Conservation (phyloP, 1,140 invertebrate genomes). For the Watersipora subatra region DNA sequence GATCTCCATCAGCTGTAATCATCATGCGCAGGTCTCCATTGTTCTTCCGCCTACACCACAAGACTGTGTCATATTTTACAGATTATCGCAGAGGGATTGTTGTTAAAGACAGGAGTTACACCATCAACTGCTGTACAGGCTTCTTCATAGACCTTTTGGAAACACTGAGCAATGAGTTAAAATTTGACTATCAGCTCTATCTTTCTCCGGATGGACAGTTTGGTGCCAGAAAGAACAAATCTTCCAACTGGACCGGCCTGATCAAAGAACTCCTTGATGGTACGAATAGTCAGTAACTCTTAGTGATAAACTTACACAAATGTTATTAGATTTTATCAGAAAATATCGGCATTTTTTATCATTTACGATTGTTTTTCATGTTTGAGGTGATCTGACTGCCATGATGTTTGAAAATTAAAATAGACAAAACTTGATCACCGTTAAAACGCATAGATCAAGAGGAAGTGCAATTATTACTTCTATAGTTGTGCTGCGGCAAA, state of each 20-base stretch:
- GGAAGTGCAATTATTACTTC: not conserved
- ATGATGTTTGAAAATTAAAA: too few relatives aligned
- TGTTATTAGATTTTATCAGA: too few relatives aligned
- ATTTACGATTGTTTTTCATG: not conserved
- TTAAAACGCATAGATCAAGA: not conserved
- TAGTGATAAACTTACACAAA: not conserved
- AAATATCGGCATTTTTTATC: too few relatives aligned
- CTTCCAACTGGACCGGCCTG: slow-evolving; percentile 63
- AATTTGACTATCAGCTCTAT: slow-evolving; percentile 75
- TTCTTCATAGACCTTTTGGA: slow-evolving; percentile 74
- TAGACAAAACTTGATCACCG: too few relatives aligned
- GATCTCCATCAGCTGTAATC: too few relatives aligned
- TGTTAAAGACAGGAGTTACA: slow-evolving; percentile 31
- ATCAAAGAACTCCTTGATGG: slow-evolving; percentile 69
- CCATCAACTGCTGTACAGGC: slow-evolving; percentile 68
- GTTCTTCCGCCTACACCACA: too few relatives aligned
- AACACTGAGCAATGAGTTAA: slow-evolving; percentile 65
- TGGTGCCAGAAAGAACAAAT: slow-evolving; percentile 30
- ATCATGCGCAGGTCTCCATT: too few relatives aligned
- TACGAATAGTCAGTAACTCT: slow-evolving; percentile 30
- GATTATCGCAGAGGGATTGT: too few relatives aligned
- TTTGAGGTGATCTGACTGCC: not conserved
- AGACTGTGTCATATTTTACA: too few relatives aligned
- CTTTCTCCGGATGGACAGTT: slow-evolving; percentile 58
- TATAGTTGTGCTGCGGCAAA: too few relatives aligned